Percentiles rank a stretch among this genome's conserved stretches.
These are phyloP conservation scores for Semaprochilodus insignis DNA, from an alignment of 2,797 vertebrate genomes.

Conservation along the genomic window DNA sequence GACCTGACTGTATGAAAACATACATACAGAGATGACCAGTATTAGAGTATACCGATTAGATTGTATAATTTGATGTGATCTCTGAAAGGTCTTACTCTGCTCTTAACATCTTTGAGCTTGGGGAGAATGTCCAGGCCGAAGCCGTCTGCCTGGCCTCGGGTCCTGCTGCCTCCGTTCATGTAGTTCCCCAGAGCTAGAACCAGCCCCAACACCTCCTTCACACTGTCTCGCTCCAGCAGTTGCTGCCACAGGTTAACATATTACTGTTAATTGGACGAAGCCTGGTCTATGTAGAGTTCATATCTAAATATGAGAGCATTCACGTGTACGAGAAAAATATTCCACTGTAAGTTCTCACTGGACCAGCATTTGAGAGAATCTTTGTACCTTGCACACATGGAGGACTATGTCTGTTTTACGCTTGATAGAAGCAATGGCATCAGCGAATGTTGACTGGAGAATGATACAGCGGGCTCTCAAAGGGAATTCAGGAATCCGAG, in stretches of 20 bases:
- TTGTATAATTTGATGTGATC: background rate
- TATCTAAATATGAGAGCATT: background rate
- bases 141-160: conserved; percentile 94
- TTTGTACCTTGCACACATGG: conserved; percentile 83
- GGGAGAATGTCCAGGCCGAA: conserved; percentile 97
- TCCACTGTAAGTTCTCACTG: background rate
- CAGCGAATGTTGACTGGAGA: conserved; percentile 88
- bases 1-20: background rate
- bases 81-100: conserved; percentile 78
- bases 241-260: conserved; percentile 70
- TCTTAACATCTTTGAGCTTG: conserved; percentile 97
- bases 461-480: conserved; percentile 91
- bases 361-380: conserved; percentile 15
- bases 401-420: conserved; percentile 85
- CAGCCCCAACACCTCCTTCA: conserved; percentile 89
- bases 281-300: background rate
- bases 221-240: conserved; percentile 81
- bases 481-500: conserved; percentile 93
- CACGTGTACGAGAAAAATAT: background rate
- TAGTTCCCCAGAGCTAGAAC: conserved; percentile 96
- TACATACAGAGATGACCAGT: background rate
- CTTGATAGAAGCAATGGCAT: conserved; percentile 82
- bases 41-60: background rate
- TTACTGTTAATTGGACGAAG: background rate
- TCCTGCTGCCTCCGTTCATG: conserved; percentile 95